phyloP scores from a whole-genome alignment of 2,888 invertebrate genomes.

The Callyntrura sp. region DNA sequence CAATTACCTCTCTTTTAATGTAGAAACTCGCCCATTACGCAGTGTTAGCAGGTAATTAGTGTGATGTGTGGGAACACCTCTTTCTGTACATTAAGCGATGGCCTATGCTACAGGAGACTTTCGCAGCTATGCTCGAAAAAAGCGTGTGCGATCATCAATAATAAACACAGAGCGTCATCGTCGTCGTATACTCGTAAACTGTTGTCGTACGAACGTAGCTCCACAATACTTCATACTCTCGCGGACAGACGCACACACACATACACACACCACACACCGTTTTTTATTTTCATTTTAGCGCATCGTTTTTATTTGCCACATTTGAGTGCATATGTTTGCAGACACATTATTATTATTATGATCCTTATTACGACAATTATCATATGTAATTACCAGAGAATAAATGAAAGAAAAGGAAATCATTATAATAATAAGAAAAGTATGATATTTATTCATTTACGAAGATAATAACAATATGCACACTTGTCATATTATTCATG shows the following conservation, averaged over 20 bases:
- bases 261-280: neutral
- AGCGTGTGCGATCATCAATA: constrained; percentile 28
- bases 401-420: constrained; percentile 52
- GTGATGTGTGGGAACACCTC: constrained; percentile 69
- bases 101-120: neutral
- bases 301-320: constrained; percentile 5
- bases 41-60: constrained; percentile 69
- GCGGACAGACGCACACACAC: neutral
- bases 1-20: constrained; percentile 47
- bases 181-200: neutral
- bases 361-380: constrained; percentile 7
- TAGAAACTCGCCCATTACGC: constrained; percentile 64
- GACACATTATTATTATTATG: constrained; percentile 1
- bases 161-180: constrained; percentile 16
- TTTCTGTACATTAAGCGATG: constrained; percentile 18
- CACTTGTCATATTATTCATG: neutral
- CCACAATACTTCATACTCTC: neutral
- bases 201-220: too few species aligned
- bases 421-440: constrained; percentile 24
- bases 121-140: constrained; percentile 1
- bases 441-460: constrained; percentile 48
- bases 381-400: constrained; percentile 41
- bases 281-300: neutral
- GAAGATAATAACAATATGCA: constrained; percentile 6
- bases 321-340: neutral